phyloP scores from a whole-genome alignment of 2,113 vertebrate species.

The Pachycephala philippinensis region DNA sequence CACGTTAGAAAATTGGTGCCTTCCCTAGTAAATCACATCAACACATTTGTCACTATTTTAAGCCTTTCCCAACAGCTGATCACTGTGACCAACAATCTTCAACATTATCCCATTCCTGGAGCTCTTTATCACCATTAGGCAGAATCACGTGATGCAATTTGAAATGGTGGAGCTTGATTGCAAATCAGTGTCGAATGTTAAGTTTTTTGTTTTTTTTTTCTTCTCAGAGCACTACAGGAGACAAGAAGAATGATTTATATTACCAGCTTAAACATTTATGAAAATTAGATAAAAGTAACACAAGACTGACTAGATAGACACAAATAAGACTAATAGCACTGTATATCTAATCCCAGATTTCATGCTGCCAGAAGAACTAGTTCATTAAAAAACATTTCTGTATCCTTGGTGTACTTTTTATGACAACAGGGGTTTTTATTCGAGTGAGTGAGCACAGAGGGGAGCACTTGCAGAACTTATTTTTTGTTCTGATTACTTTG shows the following conservation, averaged over 20 bases:
- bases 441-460: conserved; percentile 26
- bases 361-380: conserved; percentile 16
- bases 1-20: fast-evolving
- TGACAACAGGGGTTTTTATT: neutral
- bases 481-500: conserved; percentile 19
- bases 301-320: neutral
- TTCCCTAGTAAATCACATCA: neutral
- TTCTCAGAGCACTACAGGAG: neutral
- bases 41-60: neutral
- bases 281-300: conserved; percentile 2
- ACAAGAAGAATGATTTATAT: neutral
- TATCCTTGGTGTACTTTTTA: neutral
- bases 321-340: neutral
- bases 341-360: neutral
- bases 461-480: neutral
- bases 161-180: neutral
- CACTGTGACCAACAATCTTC: neutral
- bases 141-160: neutral
- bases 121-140: neutral
- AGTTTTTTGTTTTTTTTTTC: neutral
- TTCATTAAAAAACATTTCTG: conserved; percentile 37
- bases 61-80: neutral
- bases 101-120: neutral
- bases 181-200: neutral
- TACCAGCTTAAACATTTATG: neutral